These are phyloP conservation scores for Campoplex nolae DNA, from an alignment of 2,888 invertebrate species.

Conservation along the genomic window DNA sequence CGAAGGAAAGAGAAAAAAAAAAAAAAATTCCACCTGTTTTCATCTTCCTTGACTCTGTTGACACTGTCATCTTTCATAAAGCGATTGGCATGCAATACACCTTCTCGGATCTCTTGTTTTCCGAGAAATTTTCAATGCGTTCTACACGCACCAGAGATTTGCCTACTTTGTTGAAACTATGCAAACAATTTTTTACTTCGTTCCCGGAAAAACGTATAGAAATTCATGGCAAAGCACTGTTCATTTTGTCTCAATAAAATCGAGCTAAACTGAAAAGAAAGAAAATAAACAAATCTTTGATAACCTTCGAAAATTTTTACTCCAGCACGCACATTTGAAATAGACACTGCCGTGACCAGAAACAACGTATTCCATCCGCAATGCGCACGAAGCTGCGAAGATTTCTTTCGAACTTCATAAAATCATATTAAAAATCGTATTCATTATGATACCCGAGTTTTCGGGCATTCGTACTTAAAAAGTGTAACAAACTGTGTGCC, in stretches of 20 bases:
- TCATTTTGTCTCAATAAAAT: conserved; percentile 16
- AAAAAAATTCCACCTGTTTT: conserved; percentile 2
- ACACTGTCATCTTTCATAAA: conserved; percentile 21
- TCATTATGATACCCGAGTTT: not conserved
- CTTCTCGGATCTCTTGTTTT: conserved; percentile 29
- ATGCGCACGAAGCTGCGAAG: not conserved
- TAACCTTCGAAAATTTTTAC: not conserved
- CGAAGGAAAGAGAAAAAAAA: not conserved
- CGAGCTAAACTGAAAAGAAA: not conserved
- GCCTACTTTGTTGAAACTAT: conserved; percentile 8
- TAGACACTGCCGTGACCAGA: not conserved
- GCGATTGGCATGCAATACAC: not conserved
- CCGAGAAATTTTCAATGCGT: conserved; percentile 12
- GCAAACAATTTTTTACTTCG: not conserved
- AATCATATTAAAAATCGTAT: not conserved
- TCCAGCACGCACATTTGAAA: not conserved
- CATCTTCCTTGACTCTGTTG: conserved; percentile 43
- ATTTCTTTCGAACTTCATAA: not conserved
- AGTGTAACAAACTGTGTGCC: not conserved
- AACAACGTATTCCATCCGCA: not conserved
- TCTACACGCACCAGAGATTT: not conserved
- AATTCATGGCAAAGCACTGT: not conserved
- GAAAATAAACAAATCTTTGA: not conserved
- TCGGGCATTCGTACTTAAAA: not conserved
- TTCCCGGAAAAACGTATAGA: not conserved